Evolutionary conservation across 2,113 vertebrate genomes (phyloP).

Genomic region (Pteropus alecto): DNA sequence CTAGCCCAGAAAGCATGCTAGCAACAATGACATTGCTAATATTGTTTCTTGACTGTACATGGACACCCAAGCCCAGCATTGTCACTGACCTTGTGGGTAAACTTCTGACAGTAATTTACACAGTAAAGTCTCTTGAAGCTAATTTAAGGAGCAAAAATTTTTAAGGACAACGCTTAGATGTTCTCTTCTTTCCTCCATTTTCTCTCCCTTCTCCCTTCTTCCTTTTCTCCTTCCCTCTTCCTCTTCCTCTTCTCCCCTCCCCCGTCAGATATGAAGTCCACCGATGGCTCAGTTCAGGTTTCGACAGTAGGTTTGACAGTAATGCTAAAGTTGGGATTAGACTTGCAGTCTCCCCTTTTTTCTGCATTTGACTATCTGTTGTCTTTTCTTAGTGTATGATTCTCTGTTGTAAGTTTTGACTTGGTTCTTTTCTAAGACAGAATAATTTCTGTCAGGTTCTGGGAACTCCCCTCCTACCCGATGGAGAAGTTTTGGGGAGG

Average conservation of each 20-base stretch:
- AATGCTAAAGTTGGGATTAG: constrained; percentile 32
- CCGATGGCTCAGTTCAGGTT: background rate
- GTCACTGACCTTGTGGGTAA: background rate
- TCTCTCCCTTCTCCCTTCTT: background rate
- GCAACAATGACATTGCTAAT: background rate
- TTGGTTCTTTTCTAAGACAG: constrained; percentile 79
- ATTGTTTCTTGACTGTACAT: background rate
- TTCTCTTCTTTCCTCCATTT: background rate
- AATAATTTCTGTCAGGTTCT: constrained; percentile 78
- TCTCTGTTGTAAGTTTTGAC: constrained; percentile 76
- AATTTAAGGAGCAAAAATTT: constrained; percentile 1
- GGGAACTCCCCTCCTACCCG: constrained; percentile 82
- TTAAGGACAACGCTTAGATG: background rate
- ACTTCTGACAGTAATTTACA: background rate
- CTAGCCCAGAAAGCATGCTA: background rate
- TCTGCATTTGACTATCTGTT: constrained; percentile 70
- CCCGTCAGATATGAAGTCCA: background rate
- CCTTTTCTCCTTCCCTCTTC: background rate
- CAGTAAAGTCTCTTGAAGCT: background rate
- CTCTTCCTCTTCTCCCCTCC: background rate
- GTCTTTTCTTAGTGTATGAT: constrained; percentile 75
- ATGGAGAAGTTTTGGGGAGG: constrained; percentile 74
- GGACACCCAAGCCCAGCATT: background rate
- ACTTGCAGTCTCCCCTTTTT: constrained; percentile 23
- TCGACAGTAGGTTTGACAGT: constrained; percentile 22